Evolutionary conservation across 2,888 invertebrate species (phyloP), one percentile per base, ranked within the genome.

Genomic region (Dromius quadrimaculatus): DNA sequence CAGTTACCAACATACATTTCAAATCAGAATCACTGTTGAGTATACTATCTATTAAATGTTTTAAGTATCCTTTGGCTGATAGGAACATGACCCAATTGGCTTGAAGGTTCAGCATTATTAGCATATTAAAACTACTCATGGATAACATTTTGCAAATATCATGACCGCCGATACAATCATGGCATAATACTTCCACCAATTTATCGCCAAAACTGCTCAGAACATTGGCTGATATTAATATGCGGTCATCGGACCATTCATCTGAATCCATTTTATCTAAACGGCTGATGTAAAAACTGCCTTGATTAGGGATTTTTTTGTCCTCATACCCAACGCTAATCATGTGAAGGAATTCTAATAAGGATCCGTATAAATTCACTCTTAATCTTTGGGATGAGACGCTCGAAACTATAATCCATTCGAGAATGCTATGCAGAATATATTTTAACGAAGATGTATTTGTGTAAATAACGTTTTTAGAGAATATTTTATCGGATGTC

Each of bases 91-190:
- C 84, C 86, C 91, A 90, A 38, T 85, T 85, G 0, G 90, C 88
- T 43, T 89, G 85, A 1, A 89, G 89, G 76, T 93, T 92, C 73
- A 93, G 84, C 73, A 91, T 90, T 0, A 95, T 84, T 45, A 96
- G 83, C 43, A 92, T 88, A 79, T 94, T 92, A 66, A 96, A 84
- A 73, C 92, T 92, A 0, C 94, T 89, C 74, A 97, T 84, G 0
- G 95, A 92, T 64, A 95, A 85, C 91, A 96, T 94, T 82, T 94
- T 90, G 77, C 94, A 94, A 8, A 97, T 91, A 75, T 95, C 94
- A 78, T 95, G 94, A 0, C 94, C 94, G 1, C 93, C 92, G 6
- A 93, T 92, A 71, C 93, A 93, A 82, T 97, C 96, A 64, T 93
- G 89, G 75, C 95, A 94, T 63, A 96, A 82, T 32, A 90, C 89